Percentiles rank a stretch among this genome's conserved stretches.
These are phyloP conservation scores for Eupithecia subfuscata DNA, from an alignment of 2,888 invertebrate species.

Conservation along the genomic window DNA sequence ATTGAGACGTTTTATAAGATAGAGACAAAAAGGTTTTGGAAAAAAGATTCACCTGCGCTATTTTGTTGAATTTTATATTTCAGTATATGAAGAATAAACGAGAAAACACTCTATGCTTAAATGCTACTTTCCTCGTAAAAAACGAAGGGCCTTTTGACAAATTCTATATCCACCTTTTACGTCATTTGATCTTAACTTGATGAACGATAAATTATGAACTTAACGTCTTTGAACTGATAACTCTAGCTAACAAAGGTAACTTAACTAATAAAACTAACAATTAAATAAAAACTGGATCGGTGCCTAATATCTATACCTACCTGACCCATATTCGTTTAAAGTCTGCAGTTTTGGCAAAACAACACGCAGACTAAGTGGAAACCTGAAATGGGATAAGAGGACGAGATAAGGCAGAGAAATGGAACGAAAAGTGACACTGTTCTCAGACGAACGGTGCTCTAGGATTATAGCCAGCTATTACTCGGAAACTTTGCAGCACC, in stretches of 20 bases:
- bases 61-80: not conserved
- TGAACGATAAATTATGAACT: too few relatives aligned
- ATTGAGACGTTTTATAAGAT: conserved; percentile 5
- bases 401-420: conserved; percentile 37
- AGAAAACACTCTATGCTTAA: not conserved
- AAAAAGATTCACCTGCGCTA: not conserved
- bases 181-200: too few relatives aligned
- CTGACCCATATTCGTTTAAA: not conserved
- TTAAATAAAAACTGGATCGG: not conserved
- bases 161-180: too few relatives aligned
- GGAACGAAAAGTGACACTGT: conserved; percentile 35
- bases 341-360: conserved; percentile 6
- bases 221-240: too few relatives aligned
- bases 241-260: not conserved
- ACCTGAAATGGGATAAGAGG: conserved; percentile 19
- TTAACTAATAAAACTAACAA: not conserved
- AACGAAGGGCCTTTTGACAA: not conserved
- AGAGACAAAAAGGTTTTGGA: not conserved
- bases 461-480: conserved; percentile 34
- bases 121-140: not conserved
- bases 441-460: conserved; percentile 27
- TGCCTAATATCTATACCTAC: not conserved
- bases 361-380: not conserved
- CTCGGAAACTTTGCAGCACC: conserved; percentile 23
- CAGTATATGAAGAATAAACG: not conserved